phyloP scores from a whole-genome alignment of 2,113 vertebrate species.

The Myodes glareolus region DNA sequence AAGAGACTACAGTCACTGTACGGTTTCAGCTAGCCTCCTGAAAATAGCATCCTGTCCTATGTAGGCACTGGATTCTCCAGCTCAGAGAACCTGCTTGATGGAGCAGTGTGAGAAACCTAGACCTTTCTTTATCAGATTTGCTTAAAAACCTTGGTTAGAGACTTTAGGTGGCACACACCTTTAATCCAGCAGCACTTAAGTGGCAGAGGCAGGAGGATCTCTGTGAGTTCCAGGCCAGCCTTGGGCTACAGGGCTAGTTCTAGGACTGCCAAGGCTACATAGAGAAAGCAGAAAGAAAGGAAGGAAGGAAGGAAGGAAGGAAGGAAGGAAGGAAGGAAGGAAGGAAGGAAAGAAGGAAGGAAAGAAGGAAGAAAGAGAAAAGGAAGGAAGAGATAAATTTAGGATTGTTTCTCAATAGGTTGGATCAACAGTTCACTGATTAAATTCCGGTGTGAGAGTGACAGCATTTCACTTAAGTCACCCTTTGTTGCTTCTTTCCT shows the following conservation, averaged over 20 bases:
- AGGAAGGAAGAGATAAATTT: no score
- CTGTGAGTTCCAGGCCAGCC: neutral
- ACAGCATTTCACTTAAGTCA: neutral
- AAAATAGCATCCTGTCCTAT: neutral
- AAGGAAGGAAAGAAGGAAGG: no score
- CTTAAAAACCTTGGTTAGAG: neutral
- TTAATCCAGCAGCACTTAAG: neutral
- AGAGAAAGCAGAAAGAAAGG: neutral
- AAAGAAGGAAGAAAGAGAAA: no score
- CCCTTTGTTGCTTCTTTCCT: neutral
- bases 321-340: neutral
- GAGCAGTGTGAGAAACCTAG: neutral
- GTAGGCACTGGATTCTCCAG: no score
- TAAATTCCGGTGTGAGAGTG: no score
- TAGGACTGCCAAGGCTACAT: neutral
- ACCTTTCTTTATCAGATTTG: neutral
- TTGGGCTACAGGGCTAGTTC: neutral
- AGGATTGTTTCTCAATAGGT: neutral
- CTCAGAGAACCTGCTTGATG: no score
- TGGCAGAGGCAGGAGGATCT: neutral
- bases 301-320: no score
- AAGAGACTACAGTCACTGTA: no score
- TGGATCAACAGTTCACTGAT: neutral
- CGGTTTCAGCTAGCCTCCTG: neutral
- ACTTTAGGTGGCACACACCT: neutral